Percentiles rank a stretch among this genome's conserved stretches.
Conservation (phyloP, 2,888 invertebrate genomes). For the Ichneumon xanthorius region DNA sequence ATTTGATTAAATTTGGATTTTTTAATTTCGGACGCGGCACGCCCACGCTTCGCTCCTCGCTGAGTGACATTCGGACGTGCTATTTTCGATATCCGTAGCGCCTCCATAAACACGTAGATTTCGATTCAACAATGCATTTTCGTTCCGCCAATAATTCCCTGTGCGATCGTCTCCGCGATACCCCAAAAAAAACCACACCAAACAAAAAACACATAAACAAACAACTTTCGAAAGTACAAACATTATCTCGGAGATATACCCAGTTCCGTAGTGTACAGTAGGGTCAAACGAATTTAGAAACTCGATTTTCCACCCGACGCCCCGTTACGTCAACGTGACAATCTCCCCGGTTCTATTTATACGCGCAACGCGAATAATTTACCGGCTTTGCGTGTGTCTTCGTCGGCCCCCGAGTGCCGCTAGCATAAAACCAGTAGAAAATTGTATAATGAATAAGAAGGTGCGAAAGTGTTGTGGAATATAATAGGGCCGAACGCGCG, state of each 20-base stretch:
- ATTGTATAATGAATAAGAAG: slow-evolving; percentile 19
- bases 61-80: not conserved
- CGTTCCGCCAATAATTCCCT: not conserved
- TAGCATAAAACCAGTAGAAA: slow-evolving; percentile 29
- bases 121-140: not conserved
- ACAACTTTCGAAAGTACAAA: not conserved
- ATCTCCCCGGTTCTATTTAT: slow-evolving; percentile 60
- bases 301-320: slow-evolving; percentile 27
- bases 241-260: not conserved
- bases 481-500: slow-evolving; percentile 1
- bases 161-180: not conserved
- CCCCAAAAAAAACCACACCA: no score
- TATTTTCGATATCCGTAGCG: not conserved
- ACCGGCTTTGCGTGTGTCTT: not conserved
- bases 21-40: not conserved
- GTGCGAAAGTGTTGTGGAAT: slow-evolving; percentile 10
- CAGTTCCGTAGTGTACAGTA: not conserved
- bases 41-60: not conserved
- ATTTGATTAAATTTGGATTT: no score
- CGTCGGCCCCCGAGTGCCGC: not conserved
- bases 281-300: slow-evolving; percentile 46
- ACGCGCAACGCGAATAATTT: slow-evolving; percentile 30
- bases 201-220: not conserved
- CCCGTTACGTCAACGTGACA: slow-evolving; percentile 66
- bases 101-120: not conserved